Conservation (phyloP, 2,113 vertebrate species). For the Nycticorax nycticorax region DNA sequence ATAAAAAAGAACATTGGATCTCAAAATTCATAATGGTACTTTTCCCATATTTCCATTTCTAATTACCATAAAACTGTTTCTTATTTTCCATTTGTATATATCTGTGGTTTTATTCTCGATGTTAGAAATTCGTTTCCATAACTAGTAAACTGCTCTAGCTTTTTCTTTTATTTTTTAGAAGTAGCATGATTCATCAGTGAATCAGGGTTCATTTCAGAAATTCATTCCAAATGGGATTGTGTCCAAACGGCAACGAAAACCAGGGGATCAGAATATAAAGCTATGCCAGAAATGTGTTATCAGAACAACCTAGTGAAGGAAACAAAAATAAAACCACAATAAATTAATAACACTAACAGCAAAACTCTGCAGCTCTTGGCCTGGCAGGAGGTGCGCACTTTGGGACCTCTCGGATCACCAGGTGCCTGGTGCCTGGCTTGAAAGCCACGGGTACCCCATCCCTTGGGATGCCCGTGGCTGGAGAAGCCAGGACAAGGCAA, state of each 20-base stretch:
- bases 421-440: too few relatives aligned
- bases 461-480: neutral
- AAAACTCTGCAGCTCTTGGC: neutral
- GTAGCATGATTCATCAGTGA: neutral
- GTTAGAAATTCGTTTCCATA: neutral
- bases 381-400: neutral
- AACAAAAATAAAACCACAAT: neutral
- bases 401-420: neutral
- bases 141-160: neutral
- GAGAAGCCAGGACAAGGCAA: neutral
- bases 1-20: neutral
- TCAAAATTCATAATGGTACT: neutral
- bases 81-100: neutral
- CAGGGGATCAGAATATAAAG: neutral
- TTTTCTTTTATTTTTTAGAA: neutral
- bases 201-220: neutral
- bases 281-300: neutral
- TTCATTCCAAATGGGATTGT: neutral
- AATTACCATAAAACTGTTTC: neutral
- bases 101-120: neutral
- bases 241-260: neutral
- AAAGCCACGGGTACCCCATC: neutral
- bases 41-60: neutral
- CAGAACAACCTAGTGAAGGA: neutral
- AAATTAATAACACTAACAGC: neutral